Conservation (phyloP, 2,113 vertebrate genomes). For the Martes martes region DNA sequence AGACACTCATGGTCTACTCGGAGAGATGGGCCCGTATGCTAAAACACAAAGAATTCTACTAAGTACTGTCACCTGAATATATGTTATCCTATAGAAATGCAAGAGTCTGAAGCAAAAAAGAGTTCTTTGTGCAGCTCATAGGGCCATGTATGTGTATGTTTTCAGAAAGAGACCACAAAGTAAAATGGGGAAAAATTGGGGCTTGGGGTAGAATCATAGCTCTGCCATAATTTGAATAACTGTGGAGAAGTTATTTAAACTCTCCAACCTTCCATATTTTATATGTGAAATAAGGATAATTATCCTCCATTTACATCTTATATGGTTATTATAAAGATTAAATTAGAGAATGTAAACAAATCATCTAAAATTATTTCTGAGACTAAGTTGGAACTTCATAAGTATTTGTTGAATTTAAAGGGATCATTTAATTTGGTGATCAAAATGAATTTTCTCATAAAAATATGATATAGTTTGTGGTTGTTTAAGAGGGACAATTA, state of each 20-base stretch:
- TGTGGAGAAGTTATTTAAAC: slow-evolving; percentile 9
- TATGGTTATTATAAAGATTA: not conserved
- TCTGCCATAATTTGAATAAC: not conserved
- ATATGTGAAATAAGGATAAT: not conserved
- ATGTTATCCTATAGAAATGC: not conserved
- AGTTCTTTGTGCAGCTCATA: not conserved
- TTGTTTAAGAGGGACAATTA: not conserved
- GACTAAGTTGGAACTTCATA: not conserved
- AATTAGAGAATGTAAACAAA: not conserved
- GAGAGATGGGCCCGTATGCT: not conserved
- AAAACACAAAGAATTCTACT: not conserved
- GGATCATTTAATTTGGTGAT: not conserved
- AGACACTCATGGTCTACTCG: not conserved
- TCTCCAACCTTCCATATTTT: not conserved
- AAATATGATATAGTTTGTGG: not conserved
- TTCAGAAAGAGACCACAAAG: slow-evolving; percentile 2
- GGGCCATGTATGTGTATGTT: not conserved
- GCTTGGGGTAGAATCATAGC: slow-evolving; percentile 2
- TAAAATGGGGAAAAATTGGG: not conserved
- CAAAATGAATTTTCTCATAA: not conserved
- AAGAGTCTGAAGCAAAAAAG: not conserved
- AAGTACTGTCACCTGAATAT: not conserved
- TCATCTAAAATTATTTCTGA: slow-evolving; percentile 9
- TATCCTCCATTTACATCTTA: not conserved
- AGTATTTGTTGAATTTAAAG: slow-evolving; percentile 3